These are phyloP conservation scores for Noturus placidus DNA, from an alignment of 2,113 vertebrate species.

Conservation along the genomic window DNA sequence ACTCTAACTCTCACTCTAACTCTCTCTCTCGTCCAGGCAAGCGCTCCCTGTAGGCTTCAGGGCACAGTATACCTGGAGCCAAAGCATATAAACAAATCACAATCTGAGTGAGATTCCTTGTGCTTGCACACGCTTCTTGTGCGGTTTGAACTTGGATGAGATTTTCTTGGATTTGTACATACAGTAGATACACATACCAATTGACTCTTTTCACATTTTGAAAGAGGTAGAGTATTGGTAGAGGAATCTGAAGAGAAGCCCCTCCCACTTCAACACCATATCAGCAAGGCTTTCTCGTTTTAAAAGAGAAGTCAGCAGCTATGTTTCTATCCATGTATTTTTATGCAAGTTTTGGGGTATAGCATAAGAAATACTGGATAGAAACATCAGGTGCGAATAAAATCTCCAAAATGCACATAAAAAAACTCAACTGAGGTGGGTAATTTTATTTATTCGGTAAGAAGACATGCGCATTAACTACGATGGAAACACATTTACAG, in stretches of 20 bases:
- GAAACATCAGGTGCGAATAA: no score
- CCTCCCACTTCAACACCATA: neutral
- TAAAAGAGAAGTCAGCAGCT: neutral
- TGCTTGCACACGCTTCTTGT: neutral
- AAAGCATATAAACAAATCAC: conserved; percentile 47
- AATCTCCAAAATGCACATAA: no score
- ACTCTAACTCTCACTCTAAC: conserved; percentile 21
- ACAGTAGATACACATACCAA: neutral
- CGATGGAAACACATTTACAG: no score
- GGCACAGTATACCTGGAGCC: conserved; percentile 33
- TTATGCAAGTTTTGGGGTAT: no score
- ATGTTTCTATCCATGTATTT: no score
- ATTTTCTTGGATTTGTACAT: neutral
- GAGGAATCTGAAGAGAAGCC: neutral
- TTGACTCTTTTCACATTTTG: neutral
- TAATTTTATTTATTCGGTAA: no score
- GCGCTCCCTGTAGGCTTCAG: conserved; percentile 27
- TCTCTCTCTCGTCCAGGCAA: conserved; percentile 40
- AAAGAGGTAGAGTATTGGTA: neutral
- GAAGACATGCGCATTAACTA: no score
- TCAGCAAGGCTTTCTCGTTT: neutral
- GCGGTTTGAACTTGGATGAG: neutral
- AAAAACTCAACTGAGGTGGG: no score
- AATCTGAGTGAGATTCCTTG: neutral
- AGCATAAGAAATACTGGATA: no score